Evolutionary conservation across 1,140 invertebrate species (phyloP).

Genomic region (Palaemon carinicauda): DNA sequence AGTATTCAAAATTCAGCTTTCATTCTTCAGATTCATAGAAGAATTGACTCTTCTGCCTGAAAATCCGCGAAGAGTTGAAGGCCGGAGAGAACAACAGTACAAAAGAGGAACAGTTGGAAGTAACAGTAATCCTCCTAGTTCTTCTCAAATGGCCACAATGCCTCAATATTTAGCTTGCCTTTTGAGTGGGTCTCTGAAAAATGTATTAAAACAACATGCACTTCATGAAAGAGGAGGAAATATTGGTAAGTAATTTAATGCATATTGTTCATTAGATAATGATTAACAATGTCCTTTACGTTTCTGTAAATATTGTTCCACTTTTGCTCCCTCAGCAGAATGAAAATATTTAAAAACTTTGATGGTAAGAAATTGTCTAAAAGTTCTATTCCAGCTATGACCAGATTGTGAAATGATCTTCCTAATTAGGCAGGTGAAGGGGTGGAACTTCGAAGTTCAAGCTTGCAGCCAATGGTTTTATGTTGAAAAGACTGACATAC

Average conservation of each 20-base stretch:
- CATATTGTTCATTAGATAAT: slow-evolving; percentile 9
- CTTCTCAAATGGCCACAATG: slow-evolving; percentile 61
- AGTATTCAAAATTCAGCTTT: background rate
- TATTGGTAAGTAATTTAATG: slow-evolving; percentile 65
- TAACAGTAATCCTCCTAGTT: slow-evolving; percentile 51
- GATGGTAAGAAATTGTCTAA: too few species aligned
- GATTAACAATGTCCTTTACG: slow-evolving; percentile 18
- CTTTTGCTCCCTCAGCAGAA: too few species aligned
- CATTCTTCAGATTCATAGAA: slow-evolving; percentile 60
- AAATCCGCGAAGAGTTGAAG: slow-evolving; percentile 50
- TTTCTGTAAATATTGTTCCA: slow-evolving; percentile 9
- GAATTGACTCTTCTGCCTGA: slow-evolving; percentile 57
- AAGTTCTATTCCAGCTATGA: too few species aligned
- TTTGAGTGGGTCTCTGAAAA: slow-evolving; percentile 65
- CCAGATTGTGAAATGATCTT: too few species aligned
- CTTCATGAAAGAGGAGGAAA: slow-evolving; percentile 70
- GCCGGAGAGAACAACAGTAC: slow-evolving; percentile 50
- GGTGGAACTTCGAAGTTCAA: too few species aligned
- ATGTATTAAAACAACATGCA: slow-evolving; percentile 67
- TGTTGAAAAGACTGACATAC: too few species aligned
- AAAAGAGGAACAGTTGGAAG: slow-evolving; percentile 60
- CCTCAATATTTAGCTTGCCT: slow-evolving; percentile 62
- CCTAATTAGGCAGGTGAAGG: too few species aligned
- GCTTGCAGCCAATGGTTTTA: too few species aligned
- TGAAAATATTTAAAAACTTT: too few species aligned